Evolutionary conservation across 92 coral and sea anemone species (phyloP).

Genomic region (Anthopleura xanthogrammica): DNA sequence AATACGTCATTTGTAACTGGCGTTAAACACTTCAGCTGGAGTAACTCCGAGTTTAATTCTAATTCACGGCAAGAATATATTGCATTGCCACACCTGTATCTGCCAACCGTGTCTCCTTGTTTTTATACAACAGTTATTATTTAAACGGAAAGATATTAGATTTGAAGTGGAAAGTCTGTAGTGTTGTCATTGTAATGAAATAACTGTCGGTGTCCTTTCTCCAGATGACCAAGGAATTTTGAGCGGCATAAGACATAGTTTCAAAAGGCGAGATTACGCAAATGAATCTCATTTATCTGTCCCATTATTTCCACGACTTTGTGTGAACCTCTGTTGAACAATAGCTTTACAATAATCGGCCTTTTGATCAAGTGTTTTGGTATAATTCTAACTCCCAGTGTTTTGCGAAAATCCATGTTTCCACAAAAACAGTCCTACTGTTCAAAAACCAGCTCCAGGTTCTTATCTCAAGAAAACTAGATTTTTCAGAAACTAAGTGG

Average conservation of each 20-base stretch:
- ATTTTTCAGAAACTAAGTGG: neutral
- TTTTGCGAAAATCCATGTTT: neutral
- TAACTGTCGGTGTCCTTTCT: conserved; percentile 43
- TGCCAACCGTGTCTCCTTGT: conserved; percentile 7
- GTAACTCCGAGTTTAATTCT: neutral
- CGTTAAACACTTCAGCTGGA: conserved; percentile 21
- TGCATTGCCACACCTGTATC: conserved; percentile 24
- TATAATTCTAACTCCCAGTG: neutral
- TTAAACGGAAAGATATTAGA: conserved; percentile 43
- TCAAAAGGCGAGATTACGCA: conserved; percentile 49
- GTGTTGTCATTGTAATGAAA: conserved; percentile 60
- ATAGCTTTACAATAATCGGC: conserved; percentile 1
- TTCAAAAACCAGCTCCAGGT: neutral
- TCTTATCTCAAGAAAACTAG: neutral
- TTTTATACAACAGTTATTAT: conserved; percentile 25
- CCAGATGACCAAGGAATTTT: conserved; percentile 64
- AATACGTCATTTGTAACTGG: conserved; percentile 29
- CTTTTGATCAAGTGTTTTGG: neutral
- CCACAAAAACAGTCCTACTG: neutral
- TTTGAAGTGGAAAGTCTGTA: conserved; percentile 18
- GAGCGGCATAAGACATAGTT: conserved; percentile 39
- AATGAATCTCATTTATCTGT: conserved; percentile 53
- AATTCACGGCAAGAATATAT: conserved; percentile 8
- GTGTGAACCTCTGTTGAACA: conserved; percentile 10
- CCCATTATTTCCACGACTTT: conserved; percentile 55